phyloP scores from a whole-genome alignment of 2,888 invertebrate species.

The Epinotia brunnichana region DNA sequence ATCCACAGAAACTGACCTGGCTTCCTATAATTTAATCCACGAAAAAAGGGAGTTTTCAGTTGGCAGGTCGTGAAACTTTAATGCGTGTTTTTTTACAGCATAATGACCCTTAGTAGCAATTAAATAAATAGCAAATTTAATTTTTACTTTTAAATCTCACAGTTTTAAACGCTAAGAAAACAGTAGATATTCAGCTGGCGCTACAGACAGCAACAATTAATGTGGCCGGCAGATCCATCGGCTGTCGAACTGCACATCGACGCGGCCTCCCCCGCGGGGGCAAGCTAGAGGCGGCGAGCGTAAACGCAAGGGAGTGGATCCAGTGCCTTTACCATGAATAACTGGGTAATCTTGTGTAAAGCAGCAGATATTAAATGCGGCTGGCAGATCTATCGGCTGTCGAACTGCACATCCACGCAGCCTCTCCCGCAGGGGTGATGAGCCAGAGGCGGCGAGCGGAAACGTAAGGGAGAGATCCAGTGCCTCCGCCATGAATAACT shows the following conservation, averaged over 20 bases:
- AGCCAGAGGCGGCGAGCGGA: constrained; percentile 45
- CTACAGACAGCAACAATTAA: constrained; percentile 75
- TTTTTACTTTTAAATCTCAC: constrained; percentile 13
- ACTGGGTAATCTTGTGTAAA: neutral
- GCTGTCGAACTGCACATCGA: constrained; percentile 74
- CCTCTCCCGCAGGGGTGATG: constrained; percentile 50
- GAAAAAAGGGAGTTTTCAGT: too few relatives aligned
- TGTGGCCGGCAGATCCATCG: constrained; percentile 80
- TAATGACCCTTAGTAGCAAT: neutral
- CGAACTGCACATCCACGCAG: constrained; percentile 69
- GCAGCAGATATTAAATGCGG: constrained; percentile 60
- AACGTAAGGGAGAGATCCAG: too few relatives aligned
- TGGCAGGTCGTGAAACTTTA: too few relatives aligned
- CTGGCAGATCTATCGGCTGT: constrained; percentile 81
- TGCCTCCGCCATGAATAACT: too few relatives aligned
- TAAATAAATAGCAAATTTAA: neutral
- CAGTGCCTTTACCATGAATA: too few relatives aligned
- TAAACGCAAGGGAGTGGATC: too few relatives aligned
- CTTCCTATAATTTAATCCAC: too few relatives aligned
- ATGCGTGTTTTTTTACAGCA: too few relatives aligned
- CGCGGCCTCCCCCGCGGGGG: constrained; percentile 56
- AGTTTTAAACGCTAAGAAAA: constrained; percentile 27
- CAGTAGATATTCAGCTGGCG: constrained; percentile 21
- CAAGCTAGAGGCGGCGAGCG: constrained; percentile 49
- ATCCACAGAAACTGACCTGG: too few relatives aligned